Conservation (phyloP, 2,113 vertebrate genomes). For the Edolisoma coerulescens region DNA sequence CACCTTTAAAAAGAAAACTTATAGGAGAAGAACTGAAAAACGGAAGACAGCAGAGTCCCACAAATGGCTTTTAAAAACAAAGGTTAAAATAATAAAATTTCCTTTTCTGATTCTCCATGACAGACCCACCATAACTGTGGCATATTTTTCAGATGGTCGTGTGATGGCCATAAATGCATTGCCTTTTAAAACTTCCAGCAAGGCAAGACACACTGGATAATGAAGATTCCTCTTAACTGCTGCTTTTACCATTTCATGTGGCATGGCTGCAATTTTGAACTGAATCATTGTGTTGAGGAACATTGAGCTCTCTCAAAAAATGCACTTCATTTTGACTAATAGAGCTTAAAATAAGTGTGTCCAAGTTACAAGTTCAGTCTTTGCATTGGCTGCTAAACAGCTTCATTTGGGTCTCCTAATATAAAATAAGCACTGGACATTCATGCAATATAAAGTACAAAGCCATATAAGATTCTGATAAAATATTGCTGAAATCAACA, state of each 20-base stretch:
- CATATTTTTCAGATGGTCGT: background rate
- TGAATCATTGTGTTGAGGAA: background rate
- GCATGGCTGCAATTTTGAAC: background rate
- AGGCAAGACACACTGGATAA: background rate
- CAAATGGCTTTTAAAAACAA: background rate
- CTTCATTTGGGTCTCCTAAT: background rate
- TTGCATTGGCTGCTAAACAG: background rate
- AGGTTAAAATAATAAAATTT: background rate
- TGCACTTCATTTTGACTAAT: background rate
- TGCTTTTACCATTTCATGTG: background rate
- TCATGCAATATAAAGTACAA: background rate
- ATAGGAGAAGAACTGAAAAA: background rate
- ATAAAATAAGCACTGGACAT: background rate
- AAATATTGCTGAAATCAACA: background rate
- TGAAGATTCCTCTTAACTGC: background rate
- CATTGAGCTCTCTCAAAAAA: background rate
- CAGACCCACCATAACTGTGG: background rate
- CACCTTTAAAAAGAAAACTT: background rate
- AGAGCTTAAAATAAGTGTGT: background rate
- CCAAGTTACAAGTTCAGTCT: background rate
- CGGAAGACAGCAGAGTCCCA: background rate
- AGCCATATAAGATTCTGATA: background rate
- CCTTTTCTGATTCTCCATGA: background rate
- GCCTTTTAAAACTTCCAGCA: background rate
- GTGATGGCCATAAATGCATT: background rate